Percentiles rank a stretch among this genome's conserved stretches.
Evolutionary conservation across 2,113 vertebrate genomes (phyloP).

Genomic region (Salvelinus sp.): DNA sequence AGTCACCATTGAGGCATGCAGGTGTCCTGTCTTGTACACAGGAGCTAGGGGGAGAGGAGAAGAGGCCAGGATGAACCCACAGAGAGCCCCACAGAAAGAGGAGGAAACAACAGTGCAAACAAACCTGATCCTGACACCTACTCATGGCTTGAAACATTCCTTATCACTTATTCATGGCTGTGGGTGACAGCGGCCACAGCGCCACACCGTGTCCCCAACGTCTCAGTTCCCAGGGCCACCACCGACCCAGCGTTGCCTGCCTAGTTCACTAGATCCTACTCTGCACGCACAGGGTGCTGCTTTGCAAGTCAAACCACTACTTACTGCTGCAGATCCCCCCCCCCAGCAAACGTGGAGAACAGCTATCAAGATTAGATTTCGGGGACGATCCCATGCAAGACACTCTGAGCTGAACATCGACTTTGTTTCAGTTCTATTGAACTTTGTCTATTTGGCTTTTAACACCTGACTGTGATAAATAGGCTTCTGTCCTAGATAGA

Average conservation of each 20-base stretch:
- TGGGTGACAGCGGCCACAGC: conserved; percentile 67
- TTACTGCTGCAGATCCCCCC: conserved; percentile 39
- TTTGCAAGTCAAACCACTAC: conserved; percentile 80
- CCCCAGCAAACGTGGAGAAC: conserved; percentile 15
- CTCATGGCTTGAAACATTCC: conserved; percentile 73
- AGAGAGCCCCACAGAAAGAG: conserved; percentile 42
- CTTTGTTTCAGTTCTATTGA: conserved; percentile 17
- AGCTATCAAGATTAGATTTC: conserved; percentile 24
- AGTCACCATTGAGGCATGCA: conserved; percentile 33
- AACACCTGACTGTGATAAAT: background rate
- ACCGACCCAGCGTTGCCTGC: conserved; percentile 23
- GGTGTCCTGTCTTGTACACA: background rate
- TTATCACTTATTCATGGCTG: conserved; percentile 78
- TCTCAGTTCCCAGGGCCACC: conserved; percentile 45
- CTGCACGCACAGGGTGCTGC: conserved; percentile 43
- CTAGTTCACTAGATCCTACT: conserved; percentile 2
- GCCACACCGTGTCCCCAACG: background rate
- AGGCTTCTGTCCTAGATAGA: conserved; percentile 19
- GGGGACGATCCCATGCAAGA: conserved; percentile 18
- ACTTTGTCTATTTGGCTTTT: conserved; percentile 9
- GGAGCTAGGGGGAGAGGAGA: background rate
- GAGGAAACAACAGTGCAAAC: conserved; percentile 60
- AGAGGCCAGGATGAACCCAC: conserved; percentile 60
- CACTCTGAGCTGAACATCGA: conserved; percentile 2
- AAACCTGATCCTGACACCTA: conserved; percentile 80